Base-by-base conservation (phyloP, 1,140 invertebrate genomes). In the Pogonomyrmex californicus region DNA sequence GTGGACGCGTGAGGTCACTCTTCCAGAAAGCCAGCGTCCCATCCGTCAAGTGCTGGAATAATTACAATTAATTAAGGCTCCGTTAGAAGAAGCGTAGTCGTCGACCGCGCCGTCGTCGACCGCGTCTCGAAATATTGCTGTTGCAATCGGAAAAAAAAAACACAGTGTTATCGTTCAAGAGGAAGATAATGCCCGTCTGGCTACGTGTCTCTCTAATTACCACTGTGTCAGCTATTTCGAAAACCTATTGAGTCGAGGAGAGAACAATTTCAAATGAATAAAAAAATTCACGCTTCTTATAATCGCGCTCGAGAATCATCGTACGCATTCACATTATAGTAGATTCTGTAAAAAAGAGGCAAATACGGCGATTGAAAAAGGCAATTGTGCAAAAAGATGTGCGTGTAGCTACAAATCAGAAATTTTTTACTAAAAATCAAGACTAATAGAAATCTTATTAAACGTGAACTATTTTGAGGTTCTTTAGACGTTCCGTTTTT, bases 31-130 rank as follows among this genome's bases (percentile, higher is more conserved):
- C 86, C 81, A 95, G 90, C 89, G 95, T 94, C 85, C 95, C 94
- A 92, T 95, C 94, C 38, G 94, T 95, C 91, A 95, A 94, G 93
- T 95, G 94, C 95, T 95, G 92, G 70, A 94, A 91, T 89, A 95
- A 94, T 95, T 93, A 94, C 90, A 92, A 92, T 86, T 87, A 93
- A 94, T 95, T 93, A 93, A 91, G 77, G 62, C 9, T 68, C 54
- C 60, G 56, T 49, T 86, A 88, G 88, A 87, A 91, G 70, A 87
- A 91, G 70, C 65, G 83, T 78, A 76, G 17, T n/a, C 17, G 9
- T 51, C 68, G 44, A 76, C 17, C 71, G 49, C n/a, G 65, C 17
- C 41, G 38, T 36, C 38, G 17, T 38, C 65, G 44, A 77, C 17
- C 58, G 23, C 23, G 49, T n/a, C 30, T 51, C 81, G 83, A 86